Evolutionary conservation across 2,113 vertebrate species (phyloP).

Genomic region (Lanius ludovicianus): DNA sequence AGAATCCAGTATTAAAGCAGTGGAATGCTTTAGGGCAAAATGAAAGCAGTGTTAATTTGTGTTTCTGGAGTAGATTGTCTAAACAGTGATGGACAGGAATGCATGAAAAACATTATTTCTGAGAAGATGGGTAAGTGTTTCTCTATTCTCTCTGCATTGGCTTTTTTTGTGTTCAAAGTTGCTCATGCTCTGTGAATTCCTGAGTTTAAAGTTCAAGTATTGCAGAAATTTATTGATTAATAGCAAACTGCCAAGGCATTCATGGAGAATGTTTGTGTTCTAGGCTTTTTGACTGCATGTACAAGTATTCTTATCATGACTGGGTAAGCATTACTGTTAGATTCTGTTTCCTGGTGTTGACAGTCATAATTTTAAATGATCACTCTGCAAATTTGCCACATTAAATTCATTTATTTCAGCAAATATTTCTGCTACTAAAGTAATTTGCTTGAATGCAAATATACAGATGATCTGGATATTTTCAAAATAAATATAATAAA

Average conservation of each 20-base stretch:
- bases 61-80: neutral
- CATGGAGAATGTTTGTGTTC: neutral
- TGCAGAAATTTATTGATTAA: neutral
- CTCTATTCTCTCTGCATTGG: neutral
- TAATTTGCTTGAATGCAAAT: neutral
- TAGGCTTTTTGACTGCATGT: neutral
- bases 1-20: neutral
- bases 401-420: neutral
- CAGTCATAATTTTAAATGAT: neutral
- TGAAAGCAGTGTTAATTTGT: neutral
- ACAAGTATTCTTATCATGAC: neutral
- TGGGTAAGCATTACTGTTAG: neutral
- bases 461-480: neutral
- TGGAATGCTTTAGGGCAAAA: neutral
- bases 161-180: neutral
- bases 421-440: neutral
- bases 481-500: neutral
- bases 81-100: neutral
- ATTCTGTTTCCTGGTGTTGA: neutral
- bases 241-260: neutral
- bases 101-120: neutral
- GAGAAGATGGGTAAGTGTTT: neutral
- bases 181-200: neutral
- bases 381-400: neutral
- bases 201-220: neutral